A percentile compares a stretch with the other conserved stretches of the same genome.
Evolutionary conservation across 2,888 invertebrate species (phyloP).

Genomic region (Serrognathus titanus): DNA sequence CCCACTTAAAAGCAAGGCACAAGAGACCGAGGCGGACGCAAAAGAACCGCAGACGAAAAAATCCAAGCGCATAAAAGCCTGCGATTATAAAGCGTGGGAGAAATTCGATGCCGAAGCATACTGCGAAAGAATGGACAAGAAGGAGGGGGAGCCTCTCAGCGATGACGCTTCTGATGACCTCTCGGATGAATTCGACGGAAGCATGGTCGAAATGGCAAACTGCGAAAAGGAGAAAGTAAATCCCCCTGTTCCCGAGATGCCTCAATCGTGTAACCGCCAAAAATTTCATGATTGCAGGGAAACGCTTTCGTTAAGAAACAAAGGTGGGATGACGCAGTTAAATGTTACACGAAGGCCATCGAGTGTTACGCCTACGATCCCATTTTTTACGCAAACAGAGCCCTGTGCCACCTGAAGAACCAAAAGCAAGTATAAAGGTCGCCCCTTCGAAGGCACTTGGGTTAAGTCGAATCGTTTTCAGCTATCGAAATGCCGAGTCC

Average conservation of each 20-base stretch:
- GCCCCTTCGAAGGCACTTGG: not conserved
- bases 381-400: conserved; percentile 82
- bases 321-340: conserved; percentile 82
- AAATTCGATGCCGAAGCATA: conserved; percentile 74
- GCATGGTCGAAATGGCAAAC: conserved; percentile 59
- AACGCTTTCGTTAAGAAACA: conserved; percentile 74
- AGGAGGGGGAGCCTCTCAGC: conserved; percentile 45
- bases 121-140: conserved; percentile 60
- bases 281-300: conserved; percentile 56
- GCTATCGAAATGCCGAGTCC: conserved; percentile 66
- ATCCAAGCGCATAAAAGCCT: conserved; percentile 54
- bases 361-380: conserved; percentile 74
- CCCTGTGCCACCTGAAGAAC: conserved; percentile 79
- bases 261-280: not conserved
- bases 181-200: conserved; percentile 56
- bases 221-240: conserved; percentile 67
- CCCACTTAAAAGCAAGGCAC: conserved; percentile 11
- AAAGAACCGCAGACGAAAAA: conserved; percentile 26
- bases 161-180: conserved; percentile 39
- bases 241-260: too few species aligned
- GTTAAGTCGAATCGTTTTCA: conserved; percentile 36
- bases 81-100: conserved; percentile 73
- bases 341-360: conserved; percentile 85
- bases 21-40: not conserved
- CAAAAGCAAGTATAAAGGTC: conserved; percentile 59